phyloP scores from a whole-genome alignment of 64 coral and sea anemone species.

The Exaiptasia diaphana region DNA sequence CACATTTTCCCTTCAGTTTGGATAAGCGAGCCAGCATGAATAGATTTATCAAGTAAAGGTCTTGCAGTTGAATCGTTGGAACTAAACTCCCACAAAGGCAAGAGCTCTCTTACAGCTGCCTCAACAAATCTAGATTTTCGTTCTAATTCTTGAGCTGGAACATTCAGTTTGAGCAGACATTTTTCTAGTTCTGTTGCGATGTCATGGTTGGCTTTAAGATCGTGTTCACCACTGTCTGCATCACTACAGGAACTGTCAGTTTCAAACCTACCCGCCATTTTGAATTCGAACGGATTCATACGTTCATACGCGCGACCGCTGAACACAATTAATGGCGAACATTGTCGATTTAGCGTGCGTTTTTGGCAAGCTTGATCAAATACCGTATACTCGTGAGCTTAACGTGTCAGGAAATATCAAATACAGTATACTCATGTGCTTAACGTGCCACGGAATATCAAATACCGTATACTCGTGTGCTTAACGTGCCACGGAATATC shows the following conservation, averaged over 20 bases:
- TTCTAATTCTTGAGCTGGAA: not conserved
- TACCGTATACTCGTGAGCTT: too few relatives aligned
- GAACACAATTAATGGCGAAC: not conserved
- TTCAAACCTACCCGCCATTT: constrained; percentile 38
- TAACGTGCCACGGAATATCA: too few relatives aligned
- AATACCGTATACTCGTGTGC: too few relatives aligned
- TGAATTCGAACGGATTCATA: not conserved
- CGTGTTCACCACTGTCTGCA: not conserved
- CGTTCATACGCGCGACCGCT: not conserved
- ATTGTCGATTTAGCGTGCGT: not conserved
- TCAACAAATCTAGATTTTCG: constrained; percentile 18
- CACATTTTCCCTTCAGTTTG: not conserved
- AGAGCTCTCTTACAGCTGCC: not conserved
- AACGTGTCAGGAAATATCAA: too few relatives aligned
- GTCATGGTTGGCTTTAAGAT: not conserved
- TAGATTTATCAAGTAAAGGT: not conserved
- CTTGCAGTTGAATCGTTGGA: not conserved
- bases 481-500: too few relatives aligned
- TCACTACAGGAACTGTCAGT: not conserved
- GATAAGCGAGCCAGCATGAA: constrained; percentile 15
- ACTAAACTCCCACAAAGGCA: not conserved
- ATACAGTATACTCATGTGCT: too few relatives aligned
- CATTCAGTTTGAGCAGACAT: not conserved
- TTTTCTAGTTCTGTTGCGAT: constrained; percentile 12
- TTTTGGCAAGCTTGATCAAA: not conserved